Evolutionary conservation across 2,113 vertebrate genomes (phyloP).

Genomic region (Brienomyrus brachyistius): DNA sequence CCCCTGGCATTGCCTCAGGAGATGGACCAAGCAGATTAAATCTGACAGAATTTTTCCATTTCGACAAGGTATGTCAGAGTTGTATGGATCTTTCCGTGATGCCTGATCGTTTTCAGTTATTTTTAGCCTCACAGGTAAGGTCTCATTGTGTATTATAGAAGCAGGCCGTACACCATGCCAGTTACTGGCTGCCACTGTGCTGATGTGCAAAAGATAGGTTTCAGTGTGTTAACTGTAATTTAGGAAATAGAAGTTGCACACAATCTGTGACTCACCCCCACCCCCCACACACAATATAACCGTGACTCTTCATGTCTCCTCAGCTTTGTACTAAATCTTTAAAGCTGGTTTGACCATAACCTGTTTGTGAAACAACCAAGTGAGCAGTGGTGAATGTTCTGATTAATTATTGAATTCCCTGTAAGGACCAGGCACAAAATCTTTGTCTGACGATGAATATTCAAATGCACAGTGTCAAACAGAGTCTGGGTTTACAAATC

Average conservation of each 20-base stretch:
- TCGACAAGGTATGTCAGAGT: background rate
- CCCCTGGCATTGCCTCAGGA: background rate
- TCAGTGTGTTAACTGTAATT: constrained; percentile 64
- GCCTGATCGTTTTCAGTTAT: background rate
- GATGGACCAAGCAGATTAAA: background rate
- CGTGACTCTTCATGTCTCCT: constrained; percentile 26
- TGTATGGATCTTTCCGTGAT: background rate
- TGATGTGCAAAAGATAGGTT: constrained; percentile 29
- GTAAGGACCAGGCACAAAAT: background rate
- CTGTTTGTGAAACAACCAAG: background rate
- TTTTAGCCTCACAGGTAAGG: background rate
- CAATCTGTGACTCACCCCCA: constrained; percentile 27
- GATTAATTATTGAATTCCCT: constrained; percentile 15
- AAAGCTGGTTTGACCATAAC: background rate
- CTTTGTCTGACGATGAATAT: background rate
- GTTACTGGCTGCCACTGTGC: background rate
- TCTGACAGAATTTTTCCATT: background rate
- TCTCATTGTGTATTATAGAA: background rate
- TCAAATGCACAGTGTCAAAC: background rate
- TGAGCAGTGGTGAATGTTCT: background rate
- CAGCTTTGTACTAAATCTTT: constrained; percentile 11
- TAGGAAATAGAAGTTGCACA: constrained; percentile 56
- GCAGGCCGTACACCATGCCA: background rate
- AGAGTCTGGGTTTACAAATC: background rate
- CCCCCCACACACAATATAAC: constrained; percentile 50